Conservation (phyloP, 2,888 invertebrate species). For the Tipula vernalis region DNA sequence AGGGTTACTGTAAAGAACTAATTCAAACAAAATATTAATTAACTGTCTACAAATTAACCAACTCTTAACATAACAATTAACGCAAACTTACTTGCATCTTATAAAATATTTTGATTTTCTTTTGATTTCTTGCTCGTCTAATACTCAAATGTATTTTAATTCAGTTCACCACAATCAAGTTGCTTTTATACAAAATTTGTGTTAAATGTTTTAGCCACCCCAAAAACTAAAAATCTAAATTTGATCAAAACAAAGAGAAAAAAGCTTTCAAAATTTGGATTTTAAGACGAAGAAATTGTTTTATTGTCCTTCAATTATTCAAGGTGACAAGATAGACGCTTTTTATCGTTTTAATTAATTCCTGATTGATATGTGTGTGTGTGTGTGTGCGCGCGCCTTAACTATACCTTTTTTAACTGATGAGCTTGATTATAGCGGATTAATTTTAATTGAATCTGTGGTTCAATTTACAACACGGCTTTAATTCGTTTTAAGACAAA, state of each 20-base stretch:
- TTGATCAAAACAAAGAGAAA: not conserved
- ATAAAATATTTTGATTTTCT: not conserved
- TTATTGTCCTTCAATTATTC: not conserved
- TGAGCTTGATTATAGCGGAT: too few relatives aligned
- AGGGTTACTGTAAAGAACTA: conserved; percentile 30
- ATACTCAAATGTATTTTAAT: not conserved
- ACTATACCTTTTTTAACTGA: too few relatives aligned
- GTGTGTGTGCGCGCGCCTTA: not conserved
- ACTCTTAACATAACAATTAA: not conserved
- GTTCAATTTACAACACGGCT: too few relatives aligned
- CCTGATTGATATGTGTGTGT: not conserved
- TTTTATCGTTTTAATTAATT: not conserved
- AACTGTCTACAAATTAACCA: not conserved
- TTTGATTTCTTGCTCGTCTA: not conserved
- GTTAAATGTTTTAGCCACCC: not conserved
- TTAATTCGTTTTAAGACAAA: too few relatives aligned
- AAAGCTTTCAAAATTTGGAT: not conserved
- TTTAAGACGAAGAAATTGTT: not conserved
- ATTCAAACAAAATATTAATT: not conserved
- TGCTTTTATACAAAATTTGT: not conserved
- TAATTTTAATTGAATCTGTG: too few relatives aligned
- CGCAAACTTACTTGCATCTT: not conserved
- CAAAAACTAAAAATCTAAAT: not conserved
- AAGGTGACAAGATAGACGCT: not conserved
- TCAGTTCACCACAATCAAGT: not conserved